Conservation (phyloP, 92 coral and sea anemone genomes). For the Zoanthus sansibaricus region DNA sequence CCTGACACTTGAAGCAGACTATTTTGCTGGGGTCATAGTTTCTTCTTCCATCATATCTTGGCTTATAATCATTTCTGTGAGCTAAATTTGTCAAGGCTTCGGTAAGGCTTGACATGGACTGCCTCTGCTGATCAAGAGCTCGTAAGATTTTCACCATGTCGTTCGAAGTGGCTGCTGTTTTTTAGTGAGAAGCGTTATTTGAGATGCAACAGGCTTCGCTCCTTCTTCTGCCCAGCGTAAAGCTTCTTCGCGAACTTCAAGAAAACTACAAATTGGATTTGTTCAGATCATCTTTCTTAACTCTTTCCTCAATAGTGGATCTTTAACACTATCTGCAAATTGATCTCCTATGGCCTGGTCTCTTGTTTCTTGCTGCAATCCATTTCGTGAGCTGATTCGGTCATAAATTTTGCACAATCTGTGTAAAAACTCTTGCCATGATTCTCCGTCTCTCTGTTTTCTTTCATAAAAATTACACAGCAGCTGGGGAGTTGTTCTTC, state of each 20-base stretch:
- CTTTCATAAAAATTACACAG: slow-evolving; percentile 37
- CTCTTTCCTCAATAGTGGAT: slow-evolving; percentile 49
- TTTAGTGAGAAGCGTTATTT: too few species aligned
- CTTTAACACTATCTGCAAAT: slow-evolving; percentile 63
- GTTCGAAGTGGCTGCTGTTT: too few species aligned
- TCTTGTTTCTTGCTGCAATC: neutral
- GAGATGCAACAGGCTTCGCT: too few species aligned
- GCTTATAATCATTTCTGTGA: neutral
- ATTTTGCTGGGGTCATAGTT: neutral
- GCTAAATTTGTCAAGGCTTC: too few species aligned
- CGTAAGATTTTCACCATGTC: too few species aligned
- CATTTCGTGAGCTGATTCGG: too few species aligned
- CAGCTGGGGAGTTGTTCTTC: too few species aligned
- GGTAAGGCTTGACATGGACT: too few species aligned
- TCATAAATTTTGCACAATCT: neutral
- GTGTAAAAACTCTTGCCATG: slow-evolving; percentile 36
- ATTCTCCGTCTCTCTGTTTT: slow-evolving; percentile 42
- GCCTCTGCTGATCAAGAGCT: too few species aligned
- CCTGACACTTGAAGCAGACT: too few species aligned
- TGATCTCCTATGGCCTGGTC: slow-evolving; percentile 60
- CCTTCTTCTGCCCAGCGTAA: too few species aligned
- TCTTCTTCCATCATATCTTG: neutral
- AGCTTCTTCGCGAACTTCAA: too few species aligned
- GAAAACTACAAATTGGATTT: neutral
- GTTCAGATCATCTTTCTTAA: neutral